These are phyloP conservation scores for Recurvirostra avosetta DNA, from an alignment of 2,113 vertebrate genomes.

Conservation along the genomic window DNA sequence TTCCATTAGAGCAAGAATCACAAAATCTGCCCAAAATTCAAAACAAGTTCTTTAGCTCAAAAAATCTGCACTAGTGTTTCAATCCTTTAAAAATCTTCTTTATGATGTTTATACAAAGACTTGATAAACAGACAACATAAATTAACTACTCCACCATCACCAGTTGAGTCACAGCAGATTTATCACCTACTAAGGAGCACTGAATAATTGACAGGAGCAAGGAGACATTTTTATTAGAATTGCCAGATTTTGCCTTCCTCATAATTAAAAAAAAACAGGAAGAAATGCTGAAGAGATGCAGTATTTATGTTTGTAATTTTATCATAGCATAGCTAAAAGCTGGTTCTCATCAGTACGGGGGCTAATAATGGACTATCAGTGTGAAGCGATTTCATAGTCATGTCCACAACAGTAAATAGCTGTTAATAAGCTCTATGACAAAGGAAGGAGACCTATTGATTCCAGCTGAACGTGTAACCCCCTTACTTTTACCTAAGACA, in stretches of 20 bases:
- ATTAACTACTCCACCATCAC: not conserved
- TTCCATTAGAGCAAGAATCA: not conserved
- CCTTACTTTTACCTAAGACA: not conserved
- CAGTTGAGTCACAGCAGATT: not conserved
- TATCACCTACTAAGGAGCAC: not conserved
- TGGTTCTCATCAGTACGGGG: not conserved
- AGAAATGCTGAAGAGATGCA: not conserved
- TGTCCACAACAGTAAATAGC: not conserved
- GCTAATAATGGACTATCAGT: fast-evolving
- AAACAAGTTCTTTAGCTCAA: not conserved
- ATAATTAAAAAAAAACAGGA: not conserved
- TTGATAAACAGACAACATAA: not conserved
- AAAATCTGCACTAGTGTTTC: not conserved
- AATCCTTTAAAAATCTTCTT: not conserved
- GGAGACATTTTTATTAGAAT: not conserved
- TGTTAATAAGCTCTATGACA: not conserved
- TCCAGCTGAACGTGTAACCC: not conserved
- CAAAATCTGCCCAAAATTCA: not conserved
- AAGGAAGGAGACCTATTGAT: not conserved
- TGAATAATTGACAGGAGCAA: not conserved
- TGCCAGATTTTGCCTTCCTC: not conserved
- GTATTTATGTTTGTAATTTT: not conserved
- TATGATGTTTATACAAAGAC: not conserved
- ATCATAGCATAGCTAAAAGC: not conserved
- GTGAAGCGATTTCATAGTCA: not conserved